A percentile compares a stretch with the other conserved stretches of the same genome.
phyloP scores from a whole-genome alignment of 1,140 invertebrate species.

The Scaptomyza hsui region DNA sequence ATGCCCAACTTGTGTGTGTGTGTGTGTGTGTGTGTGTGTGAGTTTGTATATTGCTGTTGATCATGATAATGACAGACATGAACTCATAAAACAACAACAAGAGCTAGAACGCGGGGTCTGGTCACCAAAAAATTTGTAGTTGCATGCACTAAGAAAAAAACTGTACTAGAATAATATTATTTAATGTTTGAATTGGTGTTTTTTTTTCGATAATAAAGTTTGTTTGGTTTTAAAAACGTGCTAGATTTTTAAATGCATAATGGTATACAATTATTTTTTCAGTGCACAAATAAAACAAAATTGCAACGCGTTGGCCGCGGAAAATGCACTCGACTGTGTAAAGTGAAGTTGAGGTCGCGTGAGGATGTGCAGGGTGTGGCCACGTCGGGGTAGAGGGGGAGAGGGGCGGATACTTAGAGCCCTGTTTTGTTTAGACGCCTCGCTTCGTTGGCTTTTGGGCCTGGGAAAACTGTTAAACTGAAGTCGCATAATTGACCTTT shows the following conservation, averaged over 20 bases:
- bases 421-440: constrained; percentile 14
- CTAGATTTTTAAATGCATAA: too few species aligned
- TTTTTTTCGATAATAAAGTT: too few species aligned
- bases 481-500: constrained; percentile 78
- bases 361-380: constrained; percentile 51
- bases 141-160: constrained; percentile 1
- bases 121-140: constrained; percentile 47
- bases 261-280: background rate
- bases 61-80: constrained; percentile 66
- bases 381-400: background rate
- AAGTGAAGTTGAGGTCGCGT: constrained; percentile 45
- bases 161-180: too few species aligned
- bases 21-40: background rate
- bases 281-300: constrained; percentile 24
- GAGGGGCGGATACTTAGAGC: background rate
- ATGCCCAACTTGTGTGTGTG: background rate
- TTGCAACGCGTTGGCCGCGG: constrained; percentile 31
- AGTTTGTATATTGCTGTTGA: constrained; percentile 52
- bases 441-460: constrained; percentile 45
- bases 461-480: constrained; percentile 66
- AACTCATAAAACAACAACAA: constrained; percentile 28
- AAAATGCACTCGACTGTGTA: constrained; percentile 76
- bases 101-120: constrained; percentile 28
- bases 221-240: too few species aligned
- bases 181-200: too few species aligned